A percentile compares a stretch with the other conserved stretches of the same genome.
These are phyloP conservation scores for Gerris lacustris DNA, from an alignment of 2,888 invertebrate genomes.

Conservation along the genomic window DNA sequence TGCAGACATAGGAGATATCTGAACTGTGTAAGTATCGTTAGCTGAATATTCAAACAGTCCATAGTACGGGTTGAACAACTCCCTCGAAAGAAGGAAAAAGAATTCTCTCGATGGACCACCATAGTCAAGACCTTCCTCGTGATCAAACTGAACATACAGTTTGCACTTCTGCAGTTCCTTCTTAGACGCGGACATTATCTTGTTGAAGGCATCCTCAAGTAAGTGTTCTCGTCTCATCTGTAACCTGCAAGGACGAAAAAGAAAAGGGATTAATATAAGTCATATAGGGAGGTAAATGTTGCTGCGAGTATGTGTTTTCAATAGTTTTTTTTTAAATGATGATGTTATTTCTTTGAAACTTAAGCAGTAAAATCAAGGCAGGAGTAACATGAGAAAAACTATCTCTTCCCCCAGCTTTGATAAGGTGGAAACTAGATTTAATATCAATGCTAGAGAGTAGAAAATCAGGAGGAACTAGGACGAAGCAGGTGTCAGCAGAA, in stretches of 20 bases:
- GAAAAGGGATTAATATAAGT: conserved; percentile 7
- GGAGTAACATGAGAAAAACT: no score
- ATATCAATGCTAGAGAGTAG: no score
- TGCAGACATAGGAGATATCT: conserved; percentile 88
- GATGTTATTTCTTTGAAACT: no score
- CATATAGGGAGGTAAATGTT: conserved; percentile 13
- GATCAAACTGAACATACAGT: conserved; percentile 83
- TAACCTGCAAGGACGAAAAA: conserved; percentile 46
- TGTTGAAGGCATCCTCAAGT: conserved; percentile 88
- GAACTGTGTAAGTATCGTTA: conserved; percentile 93
- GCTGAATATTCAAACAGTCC: conserved; percentile 97
- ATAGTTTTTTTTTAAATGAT: no score
- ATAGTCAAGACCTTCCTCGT: conserved; percentile 94
- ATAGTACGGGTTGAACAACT: conserved; percentile 96
- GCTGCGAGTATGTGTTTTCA: no score
- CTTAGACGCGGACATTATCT: conserved; percentile 91
- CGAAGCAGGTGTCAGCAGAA: no score
- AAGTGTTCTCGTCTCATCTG: conserved; percentile 86
- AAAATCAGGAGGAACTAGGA: no score
- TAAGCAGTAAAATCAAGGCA: no score
- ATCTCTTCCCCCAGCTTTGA: no score
- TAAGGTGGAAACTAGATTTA: no score
- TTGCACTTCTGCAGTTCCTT: conserved; percentile 91
- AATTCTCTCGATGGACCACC: conserved; percentile 96
- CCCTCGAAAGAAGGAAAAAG: conserved; percentile 92